Conservation (phyloP, 2,888 invertebrate species). For the Stenodera caucasica region DNA sequence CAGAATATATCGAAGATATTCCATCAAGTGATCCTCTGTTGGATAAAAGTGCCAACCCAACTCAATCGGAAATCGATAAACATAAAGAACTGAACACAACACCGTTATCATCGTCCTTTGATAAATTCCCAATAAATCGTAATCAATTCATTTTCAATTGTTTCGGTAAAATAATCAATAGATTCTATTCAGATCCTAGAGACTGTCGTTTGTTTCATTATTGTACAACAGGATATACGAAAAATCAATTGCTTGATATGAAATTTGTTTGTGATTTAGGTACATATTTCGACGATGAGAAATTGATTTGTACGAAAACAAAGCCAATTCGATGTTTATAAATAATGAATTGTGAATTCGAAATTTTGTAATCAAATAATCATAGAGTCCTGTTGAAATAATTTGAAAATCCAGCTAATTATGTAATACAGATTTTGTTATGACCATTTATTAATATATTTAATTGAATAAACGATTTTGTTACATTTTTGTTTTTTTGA, state of each 20-base stretch:
- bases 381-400: slow-evolving; percentile 23
- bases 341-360: slow-evolving; percentile 24
- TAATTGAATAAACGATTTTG: slow-evolving; percentile 40
- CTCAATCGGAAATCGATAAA: slow-evolving; percentile 44
- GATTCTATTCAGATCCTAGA: slow-evolving; percentile 61
- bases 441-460: slow-evolving; percentile 50
- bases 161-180: slow-evolving; percentile 58
- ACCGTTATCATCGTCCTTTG: slow-evolving; percentile 40
- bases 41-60: slow-evolving; percentile 51
- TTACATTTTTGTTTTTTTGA: slow-evolving; percentile 26
- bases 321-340: slow-evolving; percentile 53
- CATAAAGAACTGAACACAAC: slow-evolving; percentile 45
- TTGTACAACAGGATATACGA: slow-evolving; percentile 62
- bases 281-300: slow-evolving; percentile 60
- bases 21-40: slow-evolving; percentile 47
- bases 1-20: slow-evolving; percentile 19
- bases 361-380: slow-evolving; percentile 18
- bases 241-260: slow-evolving; percentile 61
- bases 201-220: slow-evolving; percentile 65
- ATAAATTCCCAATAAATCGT: slow-evolving; percentile 11
- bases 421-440: slow-evolving; percentile 43
- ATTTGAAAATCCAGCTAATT: slow-evolving; percentile 23
- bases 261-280: slow-evolving; percentile 64
- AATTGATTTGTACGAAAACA: slow-evolving; percentile 57
- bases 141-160: slow-evolving; percentile 58